Evolutionary conservation across 37 sponge, comb jelly and placozoan genomes (phyloP).

Genomic region (Mnemiopsis leidyi): DNA sequence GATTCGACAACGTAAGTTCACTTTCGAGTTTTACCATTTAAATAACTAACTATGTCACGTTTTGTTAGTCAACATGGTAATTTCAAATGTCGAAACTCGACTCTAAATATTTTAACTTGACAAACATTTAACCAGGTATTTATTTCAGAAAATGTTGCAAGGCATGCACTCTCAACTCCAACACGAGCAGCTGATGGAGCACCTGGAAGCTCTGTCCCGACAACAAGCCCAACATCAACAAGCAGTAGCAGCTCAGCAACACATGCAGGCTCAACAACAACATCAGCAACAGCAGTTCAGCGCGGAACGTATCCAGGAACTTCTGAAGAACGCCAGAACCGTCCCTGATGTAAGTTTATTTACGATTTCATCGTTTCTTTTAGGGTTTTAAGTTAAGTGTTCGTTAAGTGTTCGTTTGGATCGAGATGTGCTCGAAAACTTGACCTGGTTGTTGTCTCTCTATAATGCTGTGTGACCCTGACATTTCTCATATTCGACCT

Average conservation of each 20-base stretch:
- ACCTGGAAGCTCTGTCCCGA: constrained; percentile 20
- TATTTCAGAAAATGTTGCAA: constrained; percentile 41
- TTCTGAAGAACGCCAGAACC: constrained; percentile 33
- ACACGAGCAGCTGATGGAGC: constrained; percentile 39
- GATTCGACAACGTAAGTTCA: neutral
- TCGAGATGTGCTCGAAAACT: no score
- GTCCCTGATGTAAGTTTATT: constrained; percentile 9
- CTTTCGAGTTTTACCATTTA: neutral
- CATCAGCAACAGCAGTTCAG: constrained; percentile 55
- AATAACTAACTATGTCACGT: no score
- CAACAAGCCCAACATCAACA: constrained; percentile 41
- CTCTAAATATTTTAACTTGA: no score
- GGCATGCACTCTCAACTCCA: constrained; percentile 5
- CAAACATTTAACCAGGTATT: neutral
- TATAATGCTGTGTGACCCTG: no score
- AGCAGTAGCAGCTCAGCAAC: constrained; percentile 30
- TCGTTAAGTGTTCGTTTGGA: no score
- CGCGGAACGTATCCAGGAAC: constrained; percentile 21
- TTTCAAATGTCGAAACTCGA: no score
- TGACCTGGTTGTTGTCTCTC: no score
- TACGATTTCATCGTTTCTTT: no score
- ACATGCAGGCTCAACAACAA: neutral
- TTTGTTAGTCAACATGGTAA: no score
- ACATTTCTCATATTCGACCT: no score
- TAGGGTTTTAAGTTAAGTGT: no score